These are phyloP conservation scores for Prionace glauca DNA, from an alignment of 2,797 vertebrate genomes.

Conservation along the genomic window DNA sequence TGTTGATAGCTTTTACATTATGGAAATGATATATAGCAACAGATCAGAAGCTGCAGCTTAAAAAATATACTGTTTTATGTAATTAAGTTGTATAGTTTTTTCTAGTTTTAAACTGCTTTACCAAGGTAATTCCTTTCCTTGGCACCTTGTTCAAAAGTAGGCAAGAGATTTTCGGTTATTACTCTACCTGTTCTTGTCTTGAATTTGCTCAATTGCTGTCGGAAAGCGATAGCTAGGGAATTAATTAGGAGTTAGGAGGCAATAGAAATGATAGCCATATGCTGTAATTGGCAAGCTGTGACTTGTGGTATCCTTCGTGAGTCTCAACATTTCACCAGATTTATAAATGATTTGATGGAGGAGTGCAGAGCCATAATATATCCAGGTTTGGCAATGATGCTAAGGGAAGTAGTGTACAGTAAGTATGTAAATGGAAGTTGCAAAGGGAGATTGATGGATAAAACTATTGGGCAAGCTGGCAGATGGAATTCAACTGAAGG, in stretches of 20 bases:
- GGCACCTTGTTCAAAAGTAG: background rate
- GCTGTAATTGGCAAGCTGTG: background rate
- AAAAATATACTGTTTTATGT: background rate
- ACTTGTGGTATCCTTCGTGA: background rate
- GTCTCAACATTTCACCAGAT: background rate
- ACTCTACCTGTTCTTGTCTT: background rate
- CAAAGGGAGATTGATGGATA: background rate
- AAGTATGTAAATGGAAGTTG: background rate
- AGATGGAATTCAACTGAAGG: background rate
- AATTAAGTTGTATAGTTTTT: background rate
- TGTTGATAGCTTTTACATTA: slow-evolving; percentile 39
- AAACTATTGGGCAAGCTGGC: background rate
- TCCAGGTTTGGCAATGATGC: background rate
- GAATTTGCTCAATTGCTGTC: background rate
- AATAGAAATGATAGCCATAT: background rate
- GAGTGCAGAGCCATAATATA: background rate
- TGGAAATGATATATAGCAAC: slow-evolving; percentile 36
- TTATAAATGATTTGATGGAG: background rate
- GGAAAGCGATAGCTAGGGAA: background rate
- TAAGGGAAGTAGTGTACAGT: background rate
- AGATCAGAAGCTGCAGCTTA: background rate
- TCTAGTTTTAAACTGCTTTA: background rate
- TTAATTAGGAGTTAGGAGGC: background rate
- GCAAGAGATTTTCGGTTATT: background rate
- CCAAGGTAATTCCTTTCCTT: background rate